Evolutionary conservation across 2,888 invertebrate species (phyloP), one percentile per base, ranked within the genome.

Genomic region (Drosophila cognata): DNA sequence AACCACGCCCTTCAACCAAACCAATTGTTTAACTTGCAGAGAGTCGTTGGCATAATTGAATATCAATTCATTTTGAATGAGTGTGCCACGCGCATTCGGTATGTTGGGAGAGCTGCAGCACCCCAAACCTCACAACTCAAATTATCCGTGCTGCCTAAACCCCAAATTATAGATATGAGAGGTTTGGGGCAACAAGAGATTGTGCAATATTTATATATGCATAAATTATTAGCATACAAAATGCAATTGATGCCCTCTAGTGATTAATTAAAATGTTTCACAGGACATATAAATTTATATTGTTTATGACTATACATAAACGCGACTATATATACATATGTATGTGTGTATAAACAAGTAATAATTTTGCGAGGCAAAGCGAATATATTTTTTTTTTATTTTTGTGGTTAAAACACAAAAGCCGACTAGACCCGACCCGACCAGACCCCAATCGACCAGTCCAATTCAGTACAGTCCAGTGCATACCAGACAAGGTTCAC

Each of bases 211-310:
- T 85, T 84, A 85, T 85, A 68, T 8, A 46, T 16, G 71, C 79
- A 95, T 91, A 96, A 95, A 92, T 97, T 97, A 92, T 94, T 95
- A 50, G 96, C 96, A 89, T 94, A 97, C 75, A 96, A 96, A 64
- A 94, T 95, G 84, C 94, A 97, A 67, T 96, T 97, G 21, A 94
- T 95, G 88, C 82, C 87, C 90, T 81, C 82, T 79, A 87, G 90
- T 89, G 91, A 90, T 90, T 91, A 82, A 90, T 89, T 90, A 91
- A 91, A 89, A 82, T 81, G 89, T 89, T 91, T 89, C 89, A 78
- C 78, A 86, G 69, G 84, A 71, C 84, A 81, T 74, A 84, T 88
- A 84, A 84, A 84, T 84, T 88, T 33, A 78, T 88, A 84, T 84
- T 86, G 89, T 89, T 90, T 91, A 91, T 88, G 81, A 84, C 78